A percentile compares a stretch with the other conserved stretches of the same genome.
phyloP scores from a whole-genome alignment of 2,797 vertebrate species.

The Cyclopterus lumpus region DNA sequence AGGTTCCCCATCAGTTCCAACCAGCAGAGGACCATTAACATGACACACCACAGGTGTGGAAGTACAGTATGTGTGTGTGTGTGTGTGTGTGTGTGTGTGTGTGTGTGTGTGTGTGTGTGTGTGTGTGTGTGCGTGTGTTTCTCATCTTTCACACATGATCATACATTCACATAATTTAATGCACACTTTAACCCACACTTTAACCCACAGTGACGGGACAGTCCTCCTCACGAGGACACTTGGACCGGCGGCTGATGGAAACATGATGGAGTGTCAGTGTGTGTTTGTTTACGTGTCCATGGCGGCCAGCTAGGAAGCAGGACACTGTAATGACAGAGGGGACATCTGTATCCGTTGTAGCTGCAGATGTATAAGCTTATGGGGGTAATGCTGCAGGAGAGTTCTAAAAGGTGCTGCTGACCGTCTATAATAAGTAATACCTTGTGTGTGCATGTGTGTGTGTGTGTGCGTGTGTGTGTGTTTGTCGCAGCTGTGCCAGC shows the following conservation, averaged over 20 bases:
- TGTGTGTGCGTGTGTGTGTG: conserved; percentile 7
- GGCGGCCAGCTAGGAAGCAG: background rate
- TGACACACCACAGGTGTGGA: background rate
- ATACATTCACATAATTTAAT: conserved; percentile 28
- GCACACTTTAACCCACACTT: conserved; percentile 22
- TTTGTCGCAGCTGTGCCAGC: conserved; percentile 83
- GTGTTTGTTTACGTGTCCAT: background rate
- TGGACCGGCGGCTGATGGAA: conserved; percentile 4
- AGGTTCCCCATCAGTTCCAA: conserved; percentile 19
- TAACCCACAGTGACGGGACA: background rate
- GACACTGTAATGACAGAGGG: background rate
- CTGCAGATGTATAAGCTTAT: too few species aligned
- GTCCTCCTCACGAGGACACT: conserved; percentile 25
- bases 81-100: too few species aligned
- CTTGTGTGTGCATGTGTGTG: conserved; percentile 32
- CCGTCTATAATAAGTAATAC: background rate
- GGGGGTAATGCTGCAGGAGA: background rate
- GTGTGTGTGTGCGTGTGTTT: conserved; percentile 6
- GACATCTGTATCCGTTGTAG: background rate
- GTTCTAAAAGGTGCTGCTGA: background rate
- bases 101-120: conserved; percentile 4
- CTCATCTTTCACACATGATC: background rate
- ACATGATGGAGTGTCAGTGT: background rate
- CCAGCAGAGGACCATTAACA: conserved; percentile 31
- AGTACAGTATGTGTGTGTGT: too few species aligned